Percentiles rank a stretch among this genome's conserved stretches.
These are phyloP conservation scores for Meandrina meandrites DNA, from an alignment of 92 coral and sea anemone genomes.

Conservation along the genomic window DNA sequence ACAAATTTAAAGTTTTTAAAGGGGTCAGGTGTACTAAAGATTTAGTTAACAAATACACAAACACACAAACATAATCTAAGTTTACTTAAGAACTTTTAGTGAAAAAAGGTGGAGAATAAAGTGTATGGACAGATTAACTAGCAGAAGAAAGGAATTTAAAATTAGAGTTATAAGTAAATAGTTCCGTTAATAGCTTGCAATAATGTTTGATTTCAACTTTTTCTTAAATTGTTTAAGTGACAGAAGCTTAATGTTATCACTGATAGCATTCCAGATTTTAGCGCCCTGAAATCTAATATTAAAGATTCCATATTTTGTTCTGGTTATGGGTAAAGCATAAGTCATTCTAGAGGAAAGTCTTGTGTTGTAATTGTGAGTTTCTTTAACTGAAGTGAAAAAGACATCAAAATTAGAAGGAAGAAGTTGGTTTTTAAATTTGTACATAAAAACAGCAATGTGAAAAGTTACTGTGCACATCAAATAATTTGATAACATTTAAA, in stretches of 20 bases:
- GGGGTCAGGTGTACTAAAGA: no score
- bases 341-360: not conserved
- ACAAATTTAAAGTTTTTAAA: no score
- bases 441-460: slow-evolving; percentile 3
- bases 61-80: no score
- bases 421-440: no score
- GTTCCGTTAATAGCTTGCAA: not conserved
- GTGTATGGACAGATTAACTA: no score
- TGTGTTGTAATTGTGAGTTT: not conserved
- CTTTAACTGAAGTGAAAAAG: no score
- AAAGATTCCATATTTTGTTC: not conserved
- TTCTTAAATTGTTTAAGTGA: slow-evolving; percentile 1
- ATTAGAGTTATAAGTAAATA: no score
- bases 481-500: slow-evolving; percentile 26
- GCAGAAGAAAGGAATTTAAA: no score
- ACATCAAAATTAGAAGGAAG: no score
- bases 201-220: not conserved
- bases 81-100: no score
- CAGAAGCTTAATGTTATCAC: not conserved
- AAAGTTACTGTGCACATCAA: slow-evolving; percentile 14
- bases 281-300: not conserved
- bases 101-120: no score
- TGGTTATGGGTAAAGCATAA: not conserved
- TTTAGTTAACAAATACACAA: no score
- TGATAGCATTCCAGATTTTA: not conserved